Base-by-base conservation (phyloP, 2,888 invertebrate species). In the Andrena camellia region DNA sequence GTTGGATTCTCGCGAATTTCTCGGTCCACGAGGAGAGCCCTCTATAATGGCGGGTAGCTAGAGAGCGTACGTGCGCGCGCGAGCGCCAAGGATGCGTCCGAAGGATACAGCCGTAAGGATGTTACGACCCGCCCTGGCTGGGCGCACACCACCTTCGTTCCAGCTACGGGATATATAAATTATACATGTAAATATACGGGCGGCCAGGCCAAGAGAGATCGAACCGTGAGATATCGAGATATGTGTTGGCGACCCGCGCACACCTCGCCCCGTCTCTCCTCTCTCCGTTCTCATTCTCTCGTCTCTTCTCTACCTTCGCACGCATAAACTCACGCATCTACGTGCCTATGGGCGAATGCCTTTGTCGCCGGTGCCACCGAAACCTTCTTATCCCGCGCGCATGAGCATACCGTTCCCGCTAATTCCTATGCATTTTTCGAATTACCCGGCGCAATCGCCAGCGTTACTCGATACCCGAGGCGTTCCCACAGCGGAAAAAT, bases 171-270 rank as follows among this genome's bases (percentile, higher is more conserved):
- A 90, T 92, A 93, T 92, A 93, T 93, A 92, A 93, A 93, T 93
- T 93, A 93, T 93, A 92, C 92, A 93, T 93, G 92, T 93, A 93
- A 93, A 93, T 93, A 93, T 92, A 93, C 92, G 90, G 89, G 87
- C 92, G 87, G 88, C 88, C 88, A 54, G 68, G 84, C 83, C 88
- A n/a, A 57, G 57, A 54, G 88, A 92, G 93, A 93, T 93, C 92
- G 90, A 93, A 92, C 86, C 80, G 86, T 84, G 79, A 90, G 92
- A 93, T 93, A 92, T 91, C 91, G 90, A 90, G 88, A 92, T 92
- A 91, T 90, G 92, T 92, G 90, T 91, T 90, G 90, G 91, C 90
- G 90, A 90, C 90, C 88, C 89, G 88, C 80, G 78, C 86, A 81
- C 87, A 76, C 87, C 81, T 81, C 81, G 59, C 71, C 78, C 26